Evolutionary conservation across 2,113 vertebrate genomes (phyloP), one percentile per base, ranked within the genome.

Genomic region (Rhegmatorhina hoffmannsi): DNA sequence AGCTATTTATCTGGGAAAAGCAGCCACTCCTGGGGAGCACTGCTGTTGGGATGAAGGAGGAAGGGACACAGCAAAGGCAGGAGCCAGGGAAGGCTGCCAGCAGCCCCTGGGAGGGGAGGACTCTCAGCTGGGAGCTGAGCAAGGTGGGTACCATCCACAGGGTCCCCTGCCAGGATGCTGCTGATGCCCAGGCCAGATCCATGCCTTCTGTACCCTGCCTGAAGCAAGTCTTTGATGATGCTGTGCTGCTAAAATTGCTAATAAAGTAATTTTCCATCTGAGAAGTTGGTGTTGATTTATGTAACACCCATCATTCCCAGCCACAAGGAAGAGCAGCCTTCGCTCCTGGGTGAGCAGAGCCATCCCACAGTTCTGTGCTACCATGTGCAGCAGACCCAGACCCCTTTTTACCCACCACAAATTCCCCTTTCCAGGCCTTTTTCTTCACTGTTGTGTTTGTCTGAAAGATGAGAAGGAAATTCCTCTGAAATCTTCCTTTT

Each of bases 1-100:
- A 97, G 88, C 50, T 74, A 88, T 95, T 95, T 93, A 70, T 94
- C 75, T 81, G 88, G 76, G 73, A 53, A 64, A 73, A 84, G 83
- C 94, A 93, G 79, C 59, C 55, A 10, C 78, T 93, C 53, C 20
- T 20, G 75, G 75, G 8, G 66, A 93, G 67, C 67, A 15, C 13
- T 12, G 82, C 62, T 14, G 69, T 34, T 0, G 2, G 81, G 73
- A 58, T 36, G 94, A n/a, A 73, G 66, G 17, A 93, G 64, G 46
- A 69, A 84, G 3, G 12, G 40, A 19, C 5, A 10, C 47, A 29
- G 90, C 8, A 34, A 55, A 26, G 36, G 38, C 56, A 89, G 72
- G 17, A 21, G 29, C 1, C 2, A n/a, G 64, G 26, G 34, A 33
- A 36, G 16, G 86, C n/a, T 68, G 24, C 2, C 1, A 7, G 69